Conservation (phyloP, 2,888 invertebrate genomes). For the Aquatica leii region DNA sequence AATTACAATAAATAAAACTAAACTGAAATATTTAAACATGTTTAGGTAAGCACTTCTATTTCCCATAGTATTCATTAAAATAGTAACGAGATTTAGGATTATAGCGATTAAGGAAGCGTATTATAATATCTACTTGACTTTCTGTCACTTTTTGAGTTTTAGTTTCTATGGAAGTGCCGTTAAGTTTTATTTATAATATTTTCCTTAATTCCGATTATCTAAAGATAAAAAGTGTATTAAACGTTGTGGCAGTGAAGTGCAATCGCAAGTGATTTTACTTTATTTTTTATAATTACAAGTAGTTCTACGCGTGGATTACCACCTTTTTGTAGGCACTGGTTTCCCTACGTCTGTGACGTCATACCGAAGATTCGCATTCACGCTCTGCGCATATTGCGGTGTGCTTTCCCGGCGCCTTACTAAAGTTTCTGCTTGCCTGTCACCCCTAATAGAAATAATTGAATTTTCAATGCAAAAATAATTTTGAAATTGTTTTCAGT, state of each 20-base stretch:
- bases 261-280: no score
- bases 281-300: no score
- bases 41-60: constrained; percentile 36
- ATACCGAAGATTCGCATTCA: background rate
- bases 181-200: no score
- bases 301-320: background rate
- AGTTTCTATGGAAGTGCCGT: no score
- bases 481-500: no score
- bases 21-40: constrained; percentile 33
- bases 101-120: background rate
- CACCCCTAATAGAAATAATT: no score
- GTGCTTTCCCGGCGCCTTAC: background rate
- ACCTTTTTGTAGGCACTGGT: constrained; percentile 4
- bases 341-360: constrained; percentile 1
- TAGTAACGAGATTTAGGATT: background rate
- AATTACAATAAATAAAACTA: constrained; percentile 39
- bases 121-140: no score
- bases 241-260: no score
- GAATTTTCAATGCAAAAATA: no score
- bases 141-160: no score
- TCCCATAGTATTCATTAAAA: constrained; percentile 10
- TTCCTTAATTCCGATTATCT: no score
- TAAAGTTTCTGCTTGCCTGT: constrained; percentile 9
- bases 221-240: no score
- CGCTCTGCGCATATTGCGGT: background rate